phyloP scores from a whole-genome alignment of 2,797 vertebrate species.

The Megalops cyprinoides region DNA sequence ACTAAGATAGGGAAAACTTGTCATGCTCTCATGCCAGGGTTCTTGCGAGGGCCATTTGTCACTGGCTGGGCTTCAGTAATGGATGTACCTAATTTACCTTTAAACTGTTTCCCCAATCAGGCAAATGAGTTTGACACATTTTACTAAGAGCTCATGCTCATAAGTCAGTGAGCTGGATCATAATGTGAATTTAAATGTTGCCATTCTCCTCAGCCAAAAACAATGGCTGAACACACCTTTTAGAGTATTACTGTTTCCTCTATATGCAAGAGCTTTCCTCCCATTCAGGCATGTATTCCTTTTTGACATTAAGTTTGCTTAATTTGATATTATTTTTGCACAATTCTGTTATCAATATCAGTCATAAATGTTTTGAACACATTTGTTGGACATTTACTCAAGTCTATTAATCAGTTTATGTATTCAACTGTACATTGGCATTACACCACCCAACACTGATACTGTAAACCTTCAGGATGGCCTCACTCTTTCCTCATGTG shows the following conservation, averaged over 20 bases:
- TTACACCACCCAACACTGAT: background rate
- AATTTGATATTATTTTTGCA: no score
- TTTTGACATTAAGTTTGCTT: no score
- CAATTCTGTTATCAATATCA: background rate
- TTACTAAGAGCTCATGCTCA: slow-evolving; percentile 14
- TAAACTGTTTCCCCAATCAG: slow-evolving; percentile 37
- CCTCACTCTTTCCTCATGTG: background rate
- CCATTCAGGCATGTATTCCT: no score
- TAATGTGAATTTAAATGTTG: slow-evolving; percentile 6
- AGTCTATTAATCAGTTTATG: background rate
- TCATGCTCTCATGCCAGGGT: slow-evolving; percentile 27
- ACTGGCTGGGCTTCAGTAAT: slow-evolving; percentile 27
- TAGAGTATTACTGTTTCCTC: background rate
- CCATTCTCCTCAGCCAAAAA: background rate
- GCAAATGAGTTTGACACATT: slow-evolving; percentile 39
- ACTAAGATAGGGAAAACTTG: slow-evolving; percentile 25
- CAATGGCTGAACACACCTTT: background rate
- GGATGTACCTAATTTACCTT: slow-evolving; percentile 41
- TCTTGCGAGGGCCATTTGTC: slow-evolving; percentile 29
- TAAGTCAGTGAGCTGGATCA: slow-evolving; percentile 19
- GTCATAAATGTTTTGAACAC: background rate
- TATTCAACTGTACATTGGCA: background rate
- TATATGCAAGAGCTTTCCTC: background rate
- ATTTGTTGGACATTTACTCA: background rate
- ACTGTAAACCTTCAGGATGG: background rate